Base-by-base conservation (phyloP, 92 coral and sea anemone genomes). In the Palythoa grandis region DNA sequence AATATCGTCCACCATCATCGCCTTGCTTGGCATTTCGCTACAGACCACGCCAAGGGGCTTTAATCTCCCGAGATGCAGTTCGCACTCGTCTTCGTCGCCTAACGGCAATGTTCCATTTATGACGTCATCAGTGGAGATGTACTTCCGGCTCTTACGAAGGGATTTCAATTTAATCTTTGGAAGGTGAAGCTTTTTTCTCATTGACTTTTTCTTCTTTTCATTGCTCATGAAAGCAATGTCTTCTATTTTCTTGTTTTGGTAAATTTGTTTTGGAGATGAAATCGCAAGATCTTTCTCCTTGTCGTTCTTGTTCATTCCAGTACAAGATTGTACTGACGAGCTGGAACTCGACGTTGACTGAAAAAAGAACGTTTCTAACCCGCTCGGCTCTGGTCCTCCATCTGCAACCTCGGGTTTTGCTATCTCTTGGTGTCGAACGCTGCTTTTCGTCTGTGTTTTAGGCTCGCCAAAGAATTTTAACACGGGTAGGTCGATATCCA, bases 1-100 rank as follows among this genome's bases (percentile, higher is more conserved):
- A 25, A 80, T 29, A 47, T 65, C 60, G 43, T 80, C 61, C 19
- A 70, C 73, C 29, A 43, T 24, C 61, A 66, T 11, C 15, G 57
- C 74, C 48, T 57, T 66, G 43, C 85, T 65, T 9, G 85, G 85
- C 85, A 80, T 65, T 53, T 80, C 74, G 22, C 85, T 80, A 70
- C 66, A 74, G 6, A 66, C 85, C n/a, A 80, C 85, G 15, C 52
- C 60, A 16, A 80, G 74, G 12, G 85, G 63, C 61, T 66, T 47
- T 40, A 66, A 70, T 17, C 37, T 79, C 39, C 40, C 61, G 19
- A 5, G 11, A 9, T 25, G 43, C 40, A 50, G 3, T 3, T 80
- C 74, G 29, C 57, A 80, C 17, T 48, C 85, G 20, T 50, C 74
- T 73, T 66, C 65, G 38, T 6, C 39, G 24, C 66, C 43, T 15